Evolutionary conservation across 2,888 invertebrate genomes (phyloP).

Genomic region (Ceramica pisi): DNA sequence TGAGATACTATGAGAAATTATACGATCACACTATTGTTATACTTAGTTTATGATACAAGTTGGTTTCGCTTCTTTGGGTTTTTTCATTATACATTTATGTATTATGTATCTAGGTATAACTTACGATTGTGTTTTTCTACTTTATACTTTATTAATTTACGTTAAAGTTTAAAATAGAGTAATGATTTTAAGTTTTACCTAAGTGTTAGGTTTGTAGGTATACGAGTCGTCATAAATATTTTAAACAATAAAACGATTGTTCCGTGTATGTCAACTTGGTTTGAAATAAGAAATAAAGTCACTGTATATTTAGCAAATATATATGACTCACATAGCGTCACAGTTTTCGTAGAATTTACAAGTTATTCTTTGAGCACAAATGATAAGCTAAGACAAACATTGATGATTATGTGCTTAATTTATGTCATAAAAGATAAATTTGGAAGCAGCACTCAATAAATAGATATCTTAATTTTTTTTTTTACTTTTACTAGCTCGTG

Average conservation of each 20-base stretch:
- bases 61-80: constrained; percentile 35
- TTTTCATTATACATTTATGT: constrained; percentile 19
- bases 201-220: constrained; percentile 29
- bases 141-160: constrained; percentile 23
- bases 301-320: neutral
- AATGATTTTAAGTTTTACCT: constrained; percentile 32
- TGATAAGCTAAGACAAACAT: constrained; percentile 46
- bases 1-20: constrained; percentile 57
- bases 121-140: neutral
- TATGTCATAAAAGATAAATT: constrained; percentile 37
- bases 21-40: constrained; percentile 64
- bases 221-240: constrained; percentile 46
- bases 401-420: constrained; percentile 9
- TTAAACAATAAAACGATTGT: constrained; percentile 28
- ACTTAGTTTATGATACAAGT: constrained; percentile 49
- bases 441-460: neutral
- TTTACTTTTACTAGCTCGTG: too few relatives aligned
- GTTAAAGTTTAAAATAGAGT: constrained; percentile 33
- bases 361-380: constrained; percentile 2
- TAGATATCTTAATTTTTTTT: neutral
- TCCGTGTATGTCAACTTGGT: constrained; percentile 15
- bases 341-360: constrained; percentile 14
- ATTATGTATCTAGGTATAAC: neutral
- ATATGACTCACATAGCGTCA: constrained; percentile 16
- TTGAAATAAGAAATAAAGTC: constrained; percentile 22